These are phyloP conservation scores for Nycticebus coucang DNA, from an alignment of 2,113 vertebrate species.

Conservation along the genomic window DNA sequence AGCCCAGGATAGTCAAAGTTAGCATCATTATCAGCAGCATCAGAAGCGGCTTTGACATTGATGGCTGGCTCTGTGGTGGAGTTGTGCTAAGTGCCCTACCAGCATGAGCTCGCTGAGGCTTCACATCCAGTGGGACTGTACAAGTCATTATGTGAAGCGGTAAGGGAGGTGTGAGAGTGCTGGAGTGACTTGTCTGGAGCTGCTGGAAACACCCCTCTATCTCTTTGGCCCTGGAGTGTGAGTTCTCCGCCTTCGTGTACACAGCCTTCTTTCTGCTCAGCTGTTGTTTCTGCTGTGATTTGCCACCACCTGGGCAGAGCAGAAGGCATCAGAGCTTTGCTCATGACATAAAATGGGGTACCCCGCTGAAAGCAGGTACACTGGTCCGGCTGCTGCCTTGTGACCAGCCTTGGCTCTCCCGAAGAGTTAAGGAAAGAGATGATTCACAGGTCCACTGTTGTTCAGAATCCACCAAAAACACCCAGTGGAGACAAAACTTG, in stretches of 20 bases:
- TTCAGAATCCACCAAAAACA: not conserved
- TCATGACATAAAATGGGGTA: not conserved
- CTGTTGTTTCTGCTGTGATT: not conserved
- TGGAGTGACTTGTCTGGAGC: not conserved
- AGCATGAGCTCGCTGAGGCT: fast-evolving
- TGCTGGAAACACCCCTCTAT: not conserved
- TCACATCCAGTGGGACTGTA: not conserved
- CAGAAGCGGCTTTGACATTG: too few species aligned
- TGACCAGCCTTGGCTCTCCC: not conserved
- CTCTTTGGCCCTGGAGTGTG: not conserved
- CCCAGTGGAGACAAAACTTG: not conserved
- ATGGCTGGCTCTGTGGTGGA: fast-evolving
- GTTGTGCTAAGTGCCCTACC: fast-evolving
- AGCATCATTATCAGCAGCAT: not conserved
- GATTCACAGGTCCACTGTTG: not conserved
- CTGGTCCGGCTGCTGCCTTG: not conserved
- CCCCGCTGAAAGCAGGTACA: not conserved
- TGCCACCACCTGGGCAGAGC: not conserved
- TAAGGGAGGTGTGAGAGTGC: not conserved
- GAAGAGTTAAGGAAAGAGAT: not conserved
- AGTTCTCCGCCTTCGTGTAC: too few species aligned
- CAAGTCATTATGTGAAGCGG: not conserved
- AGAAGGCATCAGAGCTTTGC: not conserved
- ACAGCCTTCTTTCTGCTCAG: not conserved
- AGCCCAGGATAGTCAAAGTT: not conserved